Base-by-base conservation (phyloP, 2,113 vertebrate genomes). In the Nycticorax nycticorax region DNA sequence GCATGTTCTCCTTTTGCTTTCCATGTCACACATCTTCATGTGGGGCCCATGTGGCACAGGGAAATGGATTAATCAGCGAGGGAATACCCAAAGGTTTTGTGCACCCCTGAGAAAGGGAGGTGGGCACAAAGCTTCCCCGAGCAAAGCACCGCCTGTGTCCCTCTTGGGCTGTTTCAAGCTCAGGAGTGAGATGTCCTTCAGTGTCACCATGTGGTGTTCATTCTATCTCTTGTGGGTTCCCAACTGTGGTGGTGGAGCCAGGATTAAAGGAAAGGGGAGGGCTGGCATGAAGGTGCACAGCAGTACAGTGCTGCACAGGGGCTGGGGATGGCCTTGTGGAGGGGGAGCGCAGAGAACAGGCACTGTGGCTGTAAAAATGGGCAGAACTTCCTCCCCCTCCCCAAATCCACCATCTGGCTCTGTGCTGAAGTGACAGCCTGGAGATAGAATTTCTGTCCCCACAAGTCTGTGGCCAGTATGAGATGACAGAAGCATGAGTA, bases 231-330 rank as follows among this genome's bases (percentile, higher is more conserved):
- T 12, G 20, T 23, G 62, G 13, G 32, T 60, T 56, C 45, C 20
- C 47, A 74, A 1, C 41, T 26, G 43, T 8, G 9, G 33, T 1
- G 3, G 56, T 8, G 12, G 67, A 26, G 39, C 57, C 24, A 37
- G 60, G 41, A 56, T 35, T 37, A 43, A 73, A 78, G 67, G 14
- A 19, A 28, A 47, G 39, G 26, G 21, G 24, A 28, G 57, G 18
- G 12, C 23, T 35, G n/a, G 48, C 18, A 30, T 41, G 47, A 62
- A 45, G 57, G 39, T 59, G 30, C 45, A 23, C 2, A 1, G 28
- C 37, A 22, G 35, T 33, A 24, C 0, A 6, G 48, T 22, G 35
- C 41, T 63, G 23, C 17, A 22, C 17, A 45, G 64, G 0, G 0
- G 33, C 43, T 52, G 23, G 37, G 33, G 10, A 15, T 17, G 10